Base-by-base conservation (phyloP, 2,113 vertebrate genomes). In the Coracopsis vasa region DNA sequence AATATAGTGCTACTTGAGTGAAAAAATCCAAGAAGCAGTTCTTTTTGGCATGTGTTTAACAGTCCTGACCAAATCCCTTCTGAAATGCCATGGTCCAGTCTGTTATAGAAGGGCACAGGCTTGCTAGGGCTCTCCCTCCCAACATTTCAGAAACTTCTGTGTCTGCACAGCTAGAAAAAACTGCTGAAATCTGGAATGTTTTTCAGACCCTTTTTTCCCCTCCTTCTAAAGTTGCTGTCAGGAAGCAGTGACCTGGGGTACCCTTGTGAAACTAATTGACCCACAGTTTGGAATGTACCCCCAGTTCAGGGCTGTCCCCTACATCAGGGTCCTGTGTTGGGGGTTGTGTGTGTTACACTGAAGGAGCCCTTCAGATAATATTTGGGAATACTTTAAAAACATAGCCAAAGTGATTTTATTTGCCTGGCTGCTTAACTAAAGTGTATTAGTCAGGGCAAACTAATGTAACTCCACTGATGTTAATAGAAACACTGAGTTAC, bases 1-100 rank as follows among this genome's bases (percentile, higher is more conserved):
- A 97, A 97, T 97, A 97, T 97, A 97, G 96, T 87, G 80, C 11
- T 91, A 44, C 58, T 78, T 42, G 70, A 92, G 33, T 56, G 60
- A 94, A 97, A 88, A 96, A 94, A 86, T 78, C 56, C 48, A 91
- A 84, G 84, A 71, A 71, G 65, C 16, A 0, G 44, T 81, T 96
- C 58, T 81, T 94, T 91, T 89, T 95, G 86, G 88, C 86, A 54
- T 3, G 16, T 47, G 33, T 79, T 96, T 93, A 95, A 50, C 82
- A 92, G 65, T 85, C 67, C 66, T 10, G 7, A 84, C 56, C 70
- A 80, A 94, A 94, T 95, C 81, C 61, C 88, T 81, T 81, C 92
- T 92, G 81, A 94, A 97, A 92, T 85, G 47, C 62, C n/a, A 10
- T 3, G 27, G 77, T 95, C 65, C 56, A 14, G 72, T 92, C 90